Evolutionary conservation across 2,888 invertebrate species (phyloP).

Genomic region (Liodrosophila aerea): DNA sequence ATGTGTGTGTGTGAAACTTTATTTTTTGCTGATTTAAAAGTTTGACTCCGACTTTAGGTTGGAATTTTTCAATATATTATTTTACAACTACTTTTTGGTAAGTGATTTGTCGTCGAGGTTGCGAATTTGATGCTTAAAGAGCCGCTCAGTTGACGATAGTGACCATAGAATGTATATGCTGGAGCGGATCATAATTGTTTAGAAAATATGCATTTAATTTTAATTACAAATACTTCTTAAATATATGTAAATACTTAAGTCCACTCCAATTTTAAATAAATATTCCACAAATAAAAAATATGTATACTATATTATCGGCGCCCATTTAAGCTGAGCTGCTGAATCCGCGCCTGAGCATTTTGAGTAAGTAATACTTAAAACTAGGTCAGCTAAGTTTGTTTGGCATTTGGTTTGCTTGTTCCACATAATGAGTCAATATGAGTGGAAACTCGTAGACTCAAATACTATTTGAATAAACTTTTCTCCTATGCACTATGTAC

Average conservation of each 20-base stretch:
- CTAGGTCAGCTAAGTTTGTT: conserved; percentile 61
- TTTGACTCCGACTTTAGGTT: conserved; percentile 51
- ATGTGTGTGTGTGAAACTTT: conserved; percentile 40
- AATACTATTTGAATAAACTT: conserved; percentile 52
- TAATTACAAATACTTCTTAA: too few relatives aligned
- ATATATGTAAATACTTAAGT: too few relatives aligned
- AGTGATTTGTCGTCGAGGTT: conserved; percentile 72
- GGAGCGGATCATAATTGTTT: too few relatives aligned
- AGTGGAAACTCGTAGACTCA: conserved; percentile 27
- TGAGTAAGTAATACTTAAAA: conserved; percentile 29
- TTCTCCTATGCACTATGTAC: conserved; percentile 1
- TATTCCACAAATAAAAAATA: too few relatives aligned
- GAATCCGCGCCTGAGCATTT: conserved; percentile 16
- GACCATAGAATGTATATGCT: too few relatives aligned
- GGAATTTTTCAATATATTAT: conserved; percentile 17
- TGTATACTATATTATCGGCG: too few relatives aligned
- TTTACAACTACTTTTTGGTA: conserved; percentile 50
- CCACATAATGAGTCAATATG: conserved; percentile 49
- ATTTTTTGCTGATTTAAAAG: conserved; percentile 57
- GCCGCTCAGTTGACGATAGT: too few relatives aligned
- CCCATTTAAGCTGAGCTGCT: not conserved
- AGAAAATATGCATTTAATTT: too few relatives aligned
- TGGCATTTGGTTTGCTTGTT: conserved; percentile 27
- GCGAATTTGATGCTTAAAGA: conserved; percentile 61
- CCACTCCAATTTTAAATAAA: too few relatives aligned